These are phyloP conservation scores for Acholoe squamosa DNA, from an alignment of 2,888 invertebrate species.

Conservation along the genomic window DNA sequence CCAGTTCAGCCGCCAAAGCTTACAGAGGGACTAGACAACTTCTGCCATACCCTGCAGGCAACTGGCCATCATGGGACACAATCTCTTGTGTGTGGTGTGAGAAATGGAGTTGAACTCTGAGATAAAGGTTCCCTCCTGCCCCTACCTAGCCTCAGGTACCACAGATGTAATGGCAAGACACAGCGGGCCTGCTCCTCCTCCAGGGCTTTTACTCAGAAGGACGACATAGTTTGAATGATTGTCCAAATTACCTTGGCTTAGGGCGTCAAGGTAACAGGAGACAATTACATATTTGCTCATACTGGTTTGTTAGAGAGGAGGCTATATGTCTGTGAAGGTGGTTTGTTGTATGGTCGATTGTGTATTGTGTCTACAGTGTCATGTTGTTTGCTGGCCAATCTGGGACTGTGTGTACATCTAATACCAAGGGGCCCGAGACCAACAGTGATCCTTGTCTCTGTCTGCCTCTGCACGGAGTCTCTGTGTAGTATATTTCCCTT, in stretches of 20 bases:
- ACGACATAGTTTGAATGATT: slow-evolving; percentile 42
- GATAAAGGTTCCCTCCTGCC: not conserved
- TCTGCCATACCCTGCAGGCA: not conserved
- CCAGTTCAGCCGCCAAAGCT: too few relatives aligned
- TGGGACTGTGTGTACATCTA: not conserved
- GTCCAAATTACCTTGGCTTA: slow-evolving; percentile 20
- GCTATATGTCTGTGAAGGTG: not conserved
- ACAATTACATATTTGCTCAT: slow-evolving; percentile 44
- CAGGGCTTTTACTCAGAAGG: slow-evolving; percentile 23
- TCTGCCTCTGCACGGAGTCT: too few relatives aligned
- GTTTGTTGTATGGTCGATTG: not conserved
- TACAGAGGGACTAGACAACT: not conserved
- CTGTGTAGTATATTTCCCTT: too few relatives aligned
- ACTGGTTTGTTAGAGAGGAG: not conserved
- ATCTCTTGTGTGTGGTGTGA: slow-evolving; percentile 14
- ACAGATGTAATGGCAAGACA: not conserved
- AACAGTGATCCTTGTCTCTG: too few relatives aligned
- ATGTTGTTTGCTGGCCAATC: too few relatives aligned
- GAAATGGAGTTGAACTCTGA: slow-evolving; percentile 28
- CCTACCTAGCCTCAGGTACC: not conserved
- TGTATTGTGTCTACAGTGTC: not conserved
- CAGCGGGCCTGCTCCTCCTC: slow-evolving; percentile 11
- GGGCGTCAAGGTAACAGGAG: not conserved
- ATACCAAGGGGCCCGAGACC: too few relatives aligned
- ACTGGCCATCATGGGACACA: not conserved